Base-by-base conservation (phyloP, 2,888 invertebrate genomes). In the Dicyrtomina minuta region DNA sequence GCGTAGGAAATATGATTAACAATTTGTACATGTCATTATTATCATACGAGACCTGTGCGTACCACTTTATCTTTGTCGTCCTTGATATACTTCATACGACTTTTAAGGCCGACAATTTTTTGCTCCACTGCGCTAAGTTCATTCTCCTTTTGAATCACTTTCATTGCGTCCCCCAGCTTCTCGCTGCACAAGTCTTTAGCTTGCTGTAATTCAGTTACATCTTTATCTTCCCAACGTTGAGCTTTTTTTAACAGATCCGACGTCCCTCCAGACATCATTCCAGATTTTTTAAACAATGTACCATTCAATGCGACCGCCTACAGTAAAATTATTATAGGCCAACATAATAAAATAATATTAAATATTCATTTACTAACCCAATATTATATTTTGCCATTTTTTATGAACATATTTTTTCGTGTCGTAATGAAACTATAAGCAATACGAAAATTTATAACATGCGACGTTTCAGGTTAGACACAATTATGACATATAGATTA, bases 191-290 rank as follows among this genome's bases (percentile, higher is more conserved):
- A 92, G 82, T 95, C 94, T 84, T 93, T 93, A 80, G 90, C 91
- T 64, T 91, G 86, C 83, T 96, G 96, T 69, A 97, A 84, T 79
- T 93, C 92, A 2, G 94, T 93, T 85, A 99, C 89, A 81, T 96
- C 95, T 81, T 98, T 98, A 82, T 98, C 96, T 83, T 98, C 99
- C 99, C 99, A 99, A 58, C 98, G 88, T 81, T 97, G 94, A 22
- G 99, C 99, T 82, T 97, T 96, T 41, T 96, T 89, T 55, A 96
- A 96, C 82, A 99, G 84, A 85, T 94, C 94, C 78, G 93, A 87
- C 79, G 92, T 92, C 62, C 94, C 94, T 15, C 94, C 94, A n/a
- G 98, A 98, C 80, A 99, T 99, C 75, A 99, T 93, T 67, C 99
- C 99, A 5, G 96, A 96, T 84, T 97, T 97, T 83, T 98, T 97